These are phyloP conservation scores for Python bivittatus DNA, from an alignment of 2,113 vertebrate species.

Conservation along the genomic window DNA sequence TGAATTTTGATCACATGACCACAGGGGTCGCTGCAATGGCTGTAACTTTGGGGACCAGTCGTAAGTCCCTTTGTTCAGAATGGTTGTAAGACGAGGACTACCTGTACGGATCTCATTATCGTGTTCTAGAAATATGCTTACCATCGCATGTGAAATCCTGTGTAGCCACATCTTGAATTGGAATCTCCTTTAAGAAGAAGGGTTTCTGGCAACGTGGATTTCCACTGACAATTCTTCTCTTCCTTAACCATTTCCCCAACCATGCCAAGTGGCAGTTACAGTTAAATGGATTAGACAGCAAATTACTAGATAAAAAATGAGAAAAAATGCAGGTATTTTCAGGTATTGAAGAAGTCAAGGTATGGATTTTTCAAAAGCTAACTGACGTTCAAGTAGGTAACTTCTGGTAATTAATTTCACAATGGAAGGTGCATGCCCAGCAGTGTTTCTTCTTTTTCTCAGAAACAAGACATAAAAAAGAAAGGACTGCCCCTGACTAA, in stretches of 20 bases:
- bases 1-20: too few species aligned
- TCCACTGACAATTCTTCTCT: conserved; percentile 92
- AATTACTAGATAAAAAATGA: conserved; percentile 80
- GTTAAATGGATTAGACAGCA: conserved; percentile 95
- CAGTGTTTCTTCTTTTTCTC: neutral
- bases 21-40: too few species aligned
- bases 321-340: conserved; percentile 6
- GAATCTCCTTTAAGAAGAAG: conserved; percentile 96
- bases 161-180: conserved; percentile 94
- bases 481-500: neutral
- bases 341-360: conserved; percentile 10
- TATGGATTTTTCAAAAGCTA: neutral
- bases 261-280: conserved; percentile 97
- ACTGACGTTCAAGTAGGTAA: neutral
- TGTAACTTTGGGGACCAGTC: too few species aligned
- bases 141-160: conserved; percentile 98
- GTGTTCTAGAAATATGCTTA: conserved; percentile 57
- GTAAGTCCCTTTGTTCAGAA: too few species aligned
- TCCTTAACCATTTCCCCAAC: conserved; percentile 95
- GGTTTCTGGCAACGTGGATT: conserved; percentile 97
- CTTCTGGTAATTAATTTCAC: neutral
- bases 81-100: too few species aligned
- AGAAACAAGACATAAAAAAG: neutral
- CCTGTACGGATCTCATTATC: neutral
- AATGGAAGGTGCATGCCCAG: neutral